phyloP scores from a whole-genome alignment of 2,113 vertebrate species.

The Ictalurus punctatus region DNA sequence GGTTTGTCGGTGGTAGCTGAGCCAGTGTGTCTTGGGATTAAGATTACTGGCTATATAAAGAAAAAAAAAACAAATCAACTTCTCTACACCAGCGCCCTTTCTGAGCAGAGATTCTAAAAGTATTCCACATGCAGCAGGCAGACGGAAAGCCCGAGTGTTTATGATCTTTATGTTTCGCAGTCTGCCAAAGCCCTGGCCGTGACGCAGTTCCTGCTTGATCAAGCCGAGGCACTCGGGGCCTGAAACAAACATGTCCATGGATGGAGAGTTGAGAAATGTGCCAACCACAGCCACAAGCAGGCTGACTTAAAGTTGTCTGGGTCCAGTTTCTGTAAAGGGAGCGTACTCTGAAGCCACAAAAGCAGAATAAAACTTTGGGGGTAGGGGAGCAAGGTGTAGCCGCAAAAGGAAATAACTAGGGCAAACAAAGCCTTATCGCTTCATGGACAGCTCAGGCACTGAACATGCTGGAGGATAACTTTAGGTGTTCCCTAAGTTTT shows the following conservation, averaged over 20 bases:
- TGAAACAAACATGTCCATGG: conserved; percentile 41
- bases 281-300: conserved; percentile 37
- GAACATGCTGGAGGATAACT: neutral
- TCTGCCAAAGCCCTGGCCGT: conserved; percentile 3
- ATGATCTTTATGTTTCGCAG: conserved; percentile 27
- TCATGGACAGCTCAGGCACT: neutral
- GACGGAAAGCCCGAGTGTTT: conserved; percentile 14
- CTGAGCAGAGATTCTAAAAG: neutral
- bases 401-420: neutral
- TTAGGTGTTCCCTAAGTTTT: neutral
- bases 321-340: neutral
- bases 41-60: neutral
- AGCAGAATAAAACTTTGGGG: conserved; percentile 23
- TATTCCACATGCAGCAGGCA: conserved; percentile 6
- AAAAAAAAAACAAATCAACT: neutral
- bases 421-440: neutral
- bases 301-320: conserved; percentile 37
- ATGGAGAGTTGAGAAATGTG: conserved; percentile 42
- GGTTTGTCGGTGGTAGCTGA: neutral
- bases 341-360: conserved; percentile 48
- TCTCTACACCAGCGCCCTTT: neutral
- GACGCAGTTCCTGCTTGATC: conserved; percentile 14
- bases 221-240: conserved; percentile 1
- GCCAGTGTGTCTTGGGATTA: neutral
- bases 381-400: neutral